phyloP scores from a whole-genome alignment of 1,140 invertebrate species.

The Drosophila kepulauana region DNA sequence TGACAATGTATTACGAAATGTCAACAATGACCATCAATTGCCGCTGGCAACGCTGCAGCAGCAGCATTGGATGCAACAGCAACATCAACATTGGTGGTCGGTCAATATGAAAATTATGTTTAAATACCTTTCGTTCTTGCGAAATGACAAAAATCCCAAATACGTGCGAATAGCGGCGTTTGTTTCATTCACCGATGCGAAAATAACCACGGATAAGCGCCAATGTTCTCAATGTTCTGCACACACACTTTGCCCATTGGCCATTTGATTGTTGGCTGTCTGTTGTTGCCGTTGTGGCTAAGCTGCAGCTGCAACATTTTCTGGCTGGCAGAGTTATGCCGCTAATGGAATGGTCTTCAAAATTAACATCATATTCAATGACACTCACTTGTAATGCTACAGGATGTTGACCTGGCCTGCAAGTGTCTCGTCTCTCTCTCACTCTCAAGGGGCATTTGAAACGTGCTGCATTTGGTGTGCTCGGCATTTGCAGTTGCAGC shows the following conservation, averaged over 20 bases:
- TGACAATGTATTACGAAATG: slow-evolving; percentile 51
- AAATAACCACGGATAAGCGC: slow-evolving; percentile 48
- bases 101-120: slow-evolving; percentile 71
- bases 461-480: slow-evolving; percentile 72
- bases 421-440: background rate
- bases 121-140: slow-evolving; percentile 59
- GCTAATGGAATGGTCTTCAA: slow-evolving; percentile 18
- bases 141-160: slow-evolving; percentile 68
- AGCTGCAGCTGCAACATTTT: slow-evolving; percentile 22
- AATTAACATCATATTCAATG: slow-evolving; percentile 40
- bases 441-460: slow-evolving; percentile 21
- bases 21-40: slow-evolving; percentile 58
- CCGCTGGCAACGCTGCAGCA: slow-evolving; percentile 2
- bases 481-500: slow-evolving; percentile 60
- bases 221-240: slow-evolving; percentile 23
- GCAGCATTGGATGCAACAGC: slow-evolving; percentile 7
- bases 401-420: slow-evolving; percentile 28
- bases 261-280: slow-evolving; percentile 23
- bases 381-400: slow-evolving; percentile 26
- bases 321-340: background rate
- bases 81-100: slow-evolving; percentile 12
- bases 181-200: slow-evolving; percentile 59
- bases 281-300: slow-evolving; percentile 39
- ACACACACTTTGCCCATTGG: background rate
- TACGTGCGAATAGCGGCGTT: slow-evolving; percentile 72